Conservation (phyloP, 2,113 vertebrate genomes). For the Cardinalis cardinalis region DNA sequence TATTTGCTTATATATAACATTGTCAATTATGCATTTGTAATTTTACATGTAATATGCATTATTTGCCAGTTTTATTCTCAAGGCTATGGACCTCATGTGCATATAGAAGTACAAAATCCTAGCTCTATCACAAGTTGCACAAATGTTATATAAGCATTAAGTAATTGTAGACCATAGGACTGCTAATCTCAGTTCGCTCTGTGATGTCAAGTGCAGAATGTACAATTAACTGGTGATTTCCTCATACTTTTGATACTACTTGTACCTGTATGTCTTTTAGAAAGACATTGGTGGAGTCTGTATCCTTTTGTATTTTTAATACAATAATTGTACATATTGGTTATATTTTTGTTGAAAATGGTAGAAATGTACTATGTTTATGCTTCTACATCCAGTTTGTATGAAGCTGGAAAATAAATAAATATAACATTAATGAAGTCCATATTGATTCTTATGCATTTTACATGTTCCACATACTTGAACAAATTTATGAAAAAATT, state of each 20-base stretch:
- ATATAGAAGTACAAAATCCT: slow-evolving; percentile 86
- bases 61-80: slow-evolving; percentile 86
- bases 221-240: slow-evolving; percentile 98
- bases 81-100: slow-evolving; percentile 89
- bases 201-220: slow-evolving; percentile 98
- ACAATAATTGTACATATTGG: slow-evolving; percentile 99
- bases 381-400: slow-evolving; percentile 99
- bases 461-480: slow-evolving; percentile 59
- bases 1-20: slow-evolving; percentile 84
- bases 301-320: slow-evolving; percentile 99
- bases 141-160: slow-evolving; percentile 93
- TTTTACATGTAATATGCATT: slow-evolving; percentile 90
- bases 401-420: slow-evolving; percentile 98
- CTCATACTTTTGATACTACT: slow-evolving; percentile 97
- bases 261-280: slow-evolving; percentile 99
- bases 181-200: slow-evolving; percentile 92
- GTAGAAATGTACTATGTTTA: slow-evolving; percentile 99
- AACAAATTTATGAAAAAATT: slow-evolving; percentile 54
- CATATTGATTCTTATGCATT: slow-evolving; percentile 61
- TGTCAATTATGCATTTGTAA: slow-evolving; percentile 92
- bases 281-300: slow-evolving; percentile 99
- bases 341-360: slow-evolving; percentile 99
- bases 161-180: slow-evolving; percentile 96
- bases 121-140: slow-evolving; percentile 90
- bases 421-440: slow-evolving; percentile 82